Evolutionary conservation across 2,888 invertebrate genomes (phyloP), one percentile per base, ranked within the genome.

Genomic region (Vesta saturnalis): DNA sequence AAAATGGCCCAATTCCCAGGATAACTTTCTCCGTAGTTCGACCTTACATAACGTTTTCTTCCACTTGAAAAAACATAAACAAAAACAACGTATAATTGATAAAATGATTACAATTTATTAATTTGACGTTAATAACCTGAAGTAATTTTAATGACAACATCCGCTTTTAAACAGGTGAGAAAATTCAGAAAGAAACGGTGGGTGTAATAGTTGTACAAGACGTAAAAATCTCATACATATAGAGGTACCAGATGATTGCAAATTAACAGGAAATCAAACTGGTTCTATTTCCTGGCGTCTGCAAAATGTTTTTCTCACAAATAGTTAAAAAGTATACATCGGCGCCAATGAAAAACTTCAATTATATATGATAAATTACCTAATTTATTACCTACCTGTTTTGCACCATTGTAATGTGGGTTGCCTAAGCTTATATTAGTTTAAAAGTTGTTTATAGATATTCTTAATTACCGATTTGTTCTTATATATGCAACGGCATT

Each of bases 271-370:
- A 66, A 56, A 60, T 62, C 15, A 18, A 46, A 67, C 67, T 22
- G 4, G 67, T 67, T 67, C 54, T 35, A 35, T 52, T 57, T 67
- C 67, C 67, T 67, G 66, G 57, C 60, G 56, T 65, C 46, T 60
- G 52, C 52, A 52, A 19, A 39, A 52, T 52, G 19, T n/a, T 5
- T 52, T 52, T 39, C 39, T n/a, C 39, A 39, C 39, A 1, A n/a
- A 8, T 39, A n/a, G n/a, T n/a, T n/a, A n/a, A n/a, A n/a, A n/a
- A n/a, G n/a, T n/a, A n/a, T 39, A 39, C 8, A n/a, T 10, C n/a
- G 39, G 39, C 39, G 3, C 2, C 39, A 39, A 12, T 39, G 39
- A n/a, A 39, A 39, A 39, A 10, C n/a, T 10, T 39, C 3, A 39
- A 12, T 39, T 39, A n/a, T n/a, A 39, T 39, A n/a, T 39, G 12